Evolutionary conservation across 2,888 invertebrate species (phyloP).

Genomic region (Eupelmus urozonus): DNA sequence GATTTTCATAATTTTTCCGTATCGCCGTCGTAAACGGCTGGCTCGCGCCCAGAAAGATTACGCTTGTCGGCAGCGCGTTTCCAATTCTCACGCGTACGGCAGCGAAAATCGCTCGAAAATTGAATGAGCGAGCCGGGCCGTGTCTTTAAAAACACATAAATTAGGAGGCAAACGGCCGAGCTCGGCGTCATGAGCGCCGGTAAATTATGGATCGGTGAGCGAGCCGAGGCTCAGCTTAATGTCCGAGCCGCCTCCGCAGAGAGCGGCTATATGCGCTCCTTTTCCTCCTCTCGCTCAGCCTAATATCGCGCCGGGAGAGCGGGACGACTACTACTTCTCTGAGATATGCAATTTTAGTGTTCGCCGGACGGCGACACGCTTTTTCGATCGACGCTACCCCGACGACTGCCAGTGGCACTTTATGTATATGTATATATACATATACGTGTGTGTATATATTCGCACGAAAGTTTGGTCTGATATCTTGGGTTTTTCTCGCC

Average conservation of each 20-base stretch:
- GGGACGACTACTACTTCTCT: conserved; percentile 23
- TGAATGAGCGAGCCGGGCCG: background rate
- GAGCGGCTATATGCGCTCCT: too few species aligned
- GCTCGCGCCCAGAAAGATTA: background rate
- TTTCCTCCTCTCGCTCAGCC: conserved; percentile 7
- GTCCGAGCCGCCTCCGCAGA: conserved; percentile 33
- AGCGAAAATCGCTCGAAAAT: conserved; percentile 49
- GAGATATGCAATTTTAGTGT: conserved; percentile 57
- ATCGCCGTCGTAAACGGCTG: background rate
- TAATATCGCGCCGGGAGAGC: conserved; percentile 37
- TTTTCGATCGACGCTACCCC: conserved; percentile 58
- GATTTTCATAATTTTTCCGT: background rate
- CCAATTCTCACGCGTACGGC: conserved; percentile 24
- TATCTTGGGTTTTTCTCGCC: conserved; percentile 13
- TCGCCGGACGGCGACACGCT: conserved; percentile 41
- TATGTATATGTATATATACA: conserved; percentile 27
- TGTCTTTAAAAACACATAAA: conserved; percentile 76
- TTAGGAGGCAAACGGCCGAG: conserved; percentile 73
- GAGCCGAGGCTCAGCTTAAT: conserved; percentile 30
- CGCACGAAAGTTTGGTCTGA: background rate
- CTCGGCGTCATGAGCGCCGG: conserved; percentile 71
- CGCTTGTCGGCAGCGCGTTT: background rate
- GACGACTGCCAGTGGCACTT: conserved; percentile 10
- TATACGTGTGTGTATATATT: background rate
- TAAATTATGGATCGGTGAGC: conserved; percentile 74